Evolutionary conservation across 2,888 invertebrate genomes (phyloP).

Genomic region (Stenichneumon culpator): DNA sequence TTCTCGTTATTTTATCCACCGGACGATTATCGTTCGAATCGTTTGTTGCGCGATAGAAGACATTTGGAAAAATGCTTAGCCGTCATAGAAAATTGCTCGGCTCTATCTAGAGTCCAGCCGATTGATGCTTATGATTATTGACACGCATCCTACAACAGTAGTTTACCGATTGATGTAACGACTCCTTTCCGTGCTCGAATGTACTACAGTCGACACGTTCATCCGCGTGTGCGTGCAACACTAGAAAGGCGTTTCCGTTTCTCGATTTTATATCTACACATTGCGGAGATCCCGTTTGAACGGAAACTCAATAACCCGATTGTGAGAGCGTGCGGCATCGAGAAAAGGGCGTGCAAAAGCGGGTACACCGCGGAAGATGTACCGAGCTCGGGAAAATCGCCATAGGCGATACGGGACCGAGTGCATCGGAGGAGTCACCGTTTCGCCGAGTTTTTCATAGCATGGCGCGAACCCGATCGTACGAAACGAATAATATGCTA

Average conservation of each 20-base stretch:
- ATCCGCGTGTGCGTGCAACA: not conserved
- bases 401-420: conserved; percentile 58
- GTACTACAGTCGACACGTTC: not conserved
- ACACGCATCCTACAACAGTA: conserved; percentile 35
- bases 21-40: conserved; percentile 12
- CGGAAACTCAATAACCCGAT: conserved; percentile 7
- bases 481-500: conserved; percentile 64
- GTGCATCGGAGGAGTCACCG: conserved; percentile 42
- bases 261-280: conserved; percentile 13
- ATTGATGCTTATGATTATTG: conserved; percentile 37
- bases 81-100: not conserved
- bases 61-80: not conserved
- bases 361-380: conserved; percentile 36
- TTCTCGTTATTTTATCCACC: conserved; percentile 2
- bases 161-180: conserved; percentile 28
- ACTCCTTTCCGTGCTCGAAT: conserved; percentile 33
- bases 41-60: not conserved
- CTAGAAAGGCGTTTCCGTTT: conserved; percentile 1
- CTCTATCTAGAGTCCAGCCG: conserved; percentile 3
- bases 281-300: not conserved
- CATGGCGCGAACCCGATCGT: conserved; percentile 48
- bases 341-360: conserved; percentile 13
- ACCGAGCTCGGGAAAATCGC: conserved; percentile 53
- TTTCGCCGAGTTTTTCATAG: conserved; percentile 39
- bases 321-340: conserved; percentile 4